Conservation (phyloP, 2,113 vertebrate species). For the Phasianus colchicus region DNA sequence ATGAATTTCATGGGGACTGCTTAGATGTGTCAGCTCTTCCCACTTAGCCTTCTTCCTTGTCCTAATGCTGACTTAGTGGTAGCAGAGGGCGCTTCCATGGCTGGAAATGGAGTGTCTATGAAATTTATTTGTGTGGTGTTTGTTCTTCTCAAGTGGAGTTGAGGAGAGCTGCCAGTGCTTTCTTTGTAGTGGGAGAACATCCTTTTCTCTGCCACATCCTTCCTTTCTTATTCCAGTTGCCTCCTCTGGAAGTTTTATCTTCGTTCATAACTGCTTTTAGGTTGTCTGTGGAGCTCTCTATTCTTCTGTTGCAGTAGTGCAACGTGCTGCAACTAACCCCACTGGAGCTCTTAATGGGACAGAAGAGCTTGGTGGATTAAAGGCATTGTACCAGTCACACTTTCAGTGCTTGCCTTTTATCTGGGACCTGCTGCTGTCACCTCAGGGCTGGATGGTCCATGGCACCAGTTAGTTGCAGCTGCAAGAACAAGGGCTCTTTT, state of each 20-base stretch:
- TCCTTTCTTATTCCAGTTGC: neutral
- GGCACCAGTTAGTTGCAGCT: neutral
- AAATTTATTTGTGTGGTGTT: neutral
- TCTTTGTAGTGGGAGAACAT: neutral
- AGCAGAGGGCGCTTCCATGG: neutral
- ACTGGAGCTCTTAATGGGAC: neutral
- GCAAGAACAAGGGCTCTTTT: neutral
- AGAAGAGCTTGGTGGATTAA: neutral
- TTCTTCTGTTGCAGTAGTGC: neutral
- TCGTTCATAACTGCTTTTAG: neutral
- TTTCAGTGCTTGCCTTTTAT: neutral
- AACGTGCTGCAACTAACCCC: neutral
- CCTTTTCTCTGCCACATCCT: neutral
- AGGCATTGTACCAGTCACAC: neutral
- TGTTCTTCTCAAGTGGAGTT: neutral
- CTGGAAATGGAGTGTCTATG: neutral
- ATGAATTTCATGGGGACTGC: neutral
- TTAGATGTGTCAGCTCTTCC: neutral
- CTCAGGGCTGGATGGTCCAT: neutral
- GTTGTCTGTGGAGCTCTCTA: neutral
- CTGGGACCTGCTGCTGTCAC: fast-evolving
- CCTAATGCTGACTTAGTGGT: neutral
- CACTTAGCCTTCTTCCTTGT: neutral
- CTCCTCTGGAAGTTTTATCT: neutral
- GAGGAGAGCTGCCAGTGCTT: neutral